A percentile compares a stretch with the other conserved stretches of the same genome.
Conservation (phyloP, 2,113 vertebrate species). For the Pseudorhombus dupliciocellatus region DNA sequence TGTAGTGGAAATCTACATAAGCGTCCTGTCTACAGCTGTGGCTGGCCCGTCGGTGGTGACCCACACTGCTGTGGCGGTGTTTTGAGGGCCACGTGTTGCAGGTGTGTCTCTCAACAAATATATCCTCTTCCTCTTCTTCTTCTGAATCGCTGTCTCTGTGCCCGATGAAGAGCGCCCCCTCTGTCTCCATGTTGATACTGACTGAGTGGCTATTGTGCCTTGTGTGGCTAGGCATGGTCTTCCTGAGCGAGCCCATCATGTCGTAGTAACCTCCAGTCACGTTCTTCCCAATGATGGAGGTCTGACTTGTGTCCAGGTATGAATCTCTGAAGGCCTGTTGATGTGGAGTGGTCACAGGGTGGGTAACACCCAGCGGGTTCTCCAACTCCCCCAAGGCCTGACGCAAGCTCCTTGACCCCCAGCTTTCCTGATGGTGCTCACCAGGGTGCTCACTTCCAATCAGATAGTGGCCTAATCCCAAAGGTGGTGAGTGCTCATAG, state of each 20-base stretch:
- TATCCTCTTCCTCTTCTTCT: constrained; percentile 73
- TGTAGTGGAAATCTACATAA: constrained; percentile 80
- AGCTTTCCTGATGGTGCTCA: constrained; percentile 71
- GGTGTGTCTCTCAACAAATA: constrained; percentile 70
- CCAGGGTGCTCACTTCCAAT: constrained; percentile 63
- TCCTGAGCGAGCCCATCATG: constrained; percentile 84
- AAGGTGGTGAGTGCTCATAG: constrained; percentile 77
- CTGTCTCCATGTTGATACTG: constrained; percentile 75
- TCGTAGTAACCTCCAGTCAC: constrained; percentile 78
- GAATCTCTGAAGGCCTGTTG: constrained; percentile 70
- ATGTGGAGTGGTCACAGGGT: constrained; percentile 51
- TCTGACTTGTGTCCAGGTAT: constrained; percentile 70
- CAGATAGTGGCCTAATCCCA: constrained; percentile 71
- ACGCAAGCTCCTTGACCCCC: constrained; percentile 80
- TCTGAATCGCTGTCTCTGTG: constrained; percentile 74
- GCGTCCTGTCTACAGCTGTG: constrained; percentile 70
- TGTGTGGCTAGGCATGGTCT: constrained; percentile 79
- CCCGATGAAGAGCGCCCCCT: constrained; percentile 70
- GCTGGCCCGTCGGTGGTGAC: constrained; percentile 62
- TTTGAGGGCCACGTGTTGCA: constrained; percentile 87
- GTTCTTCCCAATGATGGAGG: constrained; percentile 56
- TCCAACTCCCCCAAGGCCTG: constrained; percentile 83
- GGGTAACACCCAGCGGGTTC: constrained; percentile 83
- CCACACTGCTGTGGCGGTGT: constrained; percentile 63
- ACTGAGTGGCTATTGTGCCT: constrained; percentile 71